Base-by-base conservation (phyloP, 2,888 invertebrate genomes). In the Cataglyphis rosenhaueri region DNA sequence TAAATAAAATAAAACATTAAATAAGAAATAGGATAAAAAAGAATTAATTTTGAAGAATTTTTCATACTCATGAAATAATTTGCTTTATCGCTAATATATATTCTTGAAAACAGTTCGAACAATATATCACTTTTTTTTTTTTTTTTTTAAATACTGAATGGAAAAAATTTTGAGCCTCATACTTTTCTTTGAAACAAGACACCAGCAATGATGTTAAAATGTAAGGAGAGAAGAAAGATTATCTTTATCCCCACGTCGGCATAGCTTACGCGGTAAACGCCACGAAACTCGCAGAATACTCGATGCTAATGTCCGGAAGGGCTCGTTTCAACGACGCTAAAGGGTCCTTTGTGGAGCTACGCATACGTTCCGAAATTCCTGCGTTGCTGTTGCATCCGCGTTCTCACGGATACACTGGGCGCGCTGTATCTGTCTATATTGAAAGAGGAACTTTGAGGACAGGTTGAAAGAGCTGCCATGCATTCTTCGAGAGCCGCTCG, bases 281-380 rank as follows among this genome's bases (percentile, higher is more conserved):
- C 71, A 70, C 32, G 78, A 78, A 59, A 70, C 71, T 79, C 35
- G 71, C 32, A 70, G 71, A 79, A 70, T 70, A 44, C 57, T 59
- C 82, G 66, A 82, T 66, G 82, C 61, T 82, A 82, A 79, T 82
- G 78, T 66, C 79, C 82, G 79, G 61, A 82, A 82, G 79, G 79
- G 61, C 81, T 82, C 82, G 65, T 82, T 76, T 59, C 79, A 44
- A n/a, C 66, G 29, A 66, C 48, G 82, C 66, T 79, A 82, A 82
- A 82, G 66, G 82, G 32, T 66, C 59, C 78, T 61, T 79, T 79
- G 78, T 59, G 59, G 48, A 79, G 59, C 66, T 59, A 66, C 66
- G 79, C 79, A 82, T 79, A 79, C 78, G 71, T 71, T 70, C 70
- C 71, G 57, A 76, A 57, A 76, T 61, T 61, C 81, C 29, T 41